These are phyloP conservation scores for Mactromeris polynyma DNA, from an alignment of 2,888 invertebrate species.

Conservation along the genomic window DNA sequence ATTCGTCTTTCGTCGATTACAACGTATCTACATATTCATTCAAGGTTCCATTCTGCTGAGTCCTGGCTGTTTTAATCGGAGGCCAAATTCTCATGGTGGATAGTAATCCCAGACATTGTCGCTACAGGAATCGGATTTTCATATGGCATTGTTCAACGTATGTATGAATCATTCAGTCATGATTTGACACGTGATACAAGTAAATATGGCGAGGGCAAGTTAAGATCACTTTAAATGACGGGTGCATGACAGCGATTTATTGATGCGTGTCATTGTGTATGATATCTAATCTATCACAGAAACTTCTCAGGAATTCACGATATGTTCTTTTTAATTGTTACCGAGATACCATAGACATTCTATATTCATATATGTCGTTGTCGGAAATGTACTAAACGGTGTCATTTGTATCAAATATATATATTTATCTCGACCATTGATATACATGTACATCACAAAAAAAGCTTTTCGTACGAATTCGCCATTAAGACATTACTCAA, in stretches of 20 bases:
- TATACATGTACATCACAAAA: too few relatives aligned
- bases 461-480: too few relatives aligned
- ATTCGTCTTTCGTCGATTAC: background rate
- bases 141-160: conserved; percentile 3
- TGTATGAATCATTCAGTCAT: conserved; percentile 28
- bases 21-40: background rate
- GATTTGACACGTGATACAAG: conserved; percentile 31
- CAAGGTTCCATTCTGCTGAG: background rate
- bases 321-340: background rate
- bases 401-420: too few relatives aligned
- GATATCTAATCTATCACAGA: conserved; percentile 45
- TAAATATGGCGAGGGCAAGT: conserved; percentile 24
- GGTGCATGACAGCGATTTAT: conserved; percentile 32
- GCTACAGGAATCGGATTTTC: background rate
- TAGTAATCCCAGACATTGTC: background rate
- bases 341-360: background rate
- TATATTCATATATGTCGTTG: background rate
- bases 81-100: background rate
- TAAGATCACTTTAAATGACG: conserved; percentile 16
- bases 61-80: background rate
- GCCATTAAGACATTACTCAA: too few relatives aligned
- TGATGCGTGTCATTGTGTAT: conserved; percentile 37
- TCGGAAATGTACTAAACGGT: too few relatives aligned
- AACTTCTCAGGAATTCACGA: background rate
- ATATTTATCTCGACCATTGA: too few relatives aligned